phyloP scores from a whole-genome alignment of 2,797 vertebrate genomes.

The Lagorchestes hirsutus region DNA sequence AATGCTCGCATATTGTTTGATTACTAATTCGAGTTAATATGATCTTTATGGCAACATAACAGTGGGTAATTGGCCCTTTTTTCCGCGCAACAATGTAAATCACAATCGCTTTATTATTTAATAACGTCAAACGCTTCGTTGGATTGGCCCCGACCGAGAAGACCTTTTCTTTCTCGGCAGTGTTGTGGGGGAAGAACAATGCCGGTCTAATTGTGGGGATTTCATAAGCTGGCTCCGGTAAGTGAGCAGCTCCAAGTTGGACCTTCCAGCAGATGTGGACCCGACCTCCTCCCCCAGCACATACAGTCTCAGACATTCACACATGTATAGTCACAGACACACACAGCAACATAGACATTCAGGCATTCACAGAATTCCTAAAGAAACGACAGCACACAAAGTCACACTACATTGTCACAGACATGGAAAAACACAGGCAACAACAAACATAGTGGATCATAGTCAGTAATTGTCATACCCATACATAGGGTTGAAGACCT shows the following conservation, averaged over 20 bases:
- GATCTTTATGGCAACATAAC: conserved; percentile 95
- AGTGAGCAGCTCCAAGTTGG: conserved; percentile 90
- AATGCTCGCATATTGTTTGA: conserved; percentile 91
- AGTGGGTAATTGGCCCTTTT: conserved; percentile 94
- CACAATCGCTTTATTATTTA: conserved; percentile 98
- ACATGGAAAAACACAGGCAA: neutral
- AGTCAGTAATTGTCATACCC: neutral
- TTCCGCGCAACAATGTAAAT: conserved; percentile 93
- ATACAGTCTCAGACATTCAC: conserved; percentile 57
- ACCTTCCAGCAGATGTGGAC: conserved; percentile 88
- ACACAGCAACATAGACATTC: neutral
- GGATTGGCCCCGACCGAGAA: conserved; percentile 92
- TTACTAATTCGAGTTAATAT: conserved; percentile 96
- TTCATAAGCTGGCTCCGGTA: conserved; percentile 91
- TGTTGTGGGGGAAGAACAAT: conserved; percentile 91
- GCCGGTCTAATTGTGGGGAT: conserved; percentile 90
- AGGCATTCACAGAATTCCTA: neutral
- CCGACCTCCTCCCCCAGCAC: conserved; percentile 69
- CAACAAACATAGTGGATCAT: neutral
- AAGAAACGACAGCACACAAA: neutral
- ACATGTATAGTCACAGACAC: neutral
- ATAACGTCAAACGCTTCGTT: conserved; percentile 96
- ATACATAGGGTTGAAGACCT: neutral
- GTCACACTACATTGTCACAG: neutral
- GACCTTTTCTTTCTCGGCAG: conserved; percentile 90